Conservation (phyloP, 2,797 vertebrate species). For the Manis javanica region DNA sequence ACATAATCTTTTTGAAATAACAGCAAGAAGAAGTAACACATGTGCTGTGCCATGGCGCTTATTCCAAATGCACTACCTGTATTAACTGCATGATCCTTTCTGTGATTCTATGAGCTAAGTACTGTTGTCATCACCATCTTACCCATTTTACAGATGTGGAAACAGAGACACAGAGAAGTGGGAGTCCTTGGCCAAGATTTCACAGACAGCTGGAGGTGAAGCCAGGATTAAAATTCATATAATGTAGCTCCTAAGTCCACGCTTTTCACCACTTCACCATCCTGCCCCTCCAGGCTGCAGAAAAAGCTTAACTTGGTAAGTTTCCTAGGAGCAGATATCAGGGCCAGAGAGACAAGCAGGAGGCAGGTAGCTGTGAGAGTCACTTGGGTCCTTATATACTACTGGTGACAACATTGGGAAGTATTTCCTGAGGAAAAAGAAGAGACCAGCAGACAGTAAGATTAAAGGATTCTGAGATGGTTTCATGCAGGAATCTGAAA, state of each 20-base stretch:
- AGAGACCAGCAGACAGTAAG: neutral
- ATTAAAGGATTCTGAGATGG: neutral
- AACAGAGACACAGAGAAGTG: neutral
- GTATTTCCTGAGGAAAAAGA: neutral
- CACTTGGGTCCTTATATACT: too few relatives aligned
- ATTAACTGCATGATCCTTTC: neutral
- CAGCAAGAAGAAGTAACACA: neutral
- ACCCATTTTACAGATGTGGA: neutral
- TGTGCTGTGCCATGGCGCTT: neutral
- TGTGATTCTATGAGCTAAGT: neutral
- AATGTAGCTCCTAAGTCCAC: accelerated
- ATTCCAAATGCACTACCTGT: neutral
- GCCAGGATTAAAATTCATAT: neutral
- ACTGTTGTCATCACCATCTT: neutral
- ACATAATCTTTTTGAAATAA: neutral
- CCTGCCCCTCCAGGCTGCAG: neutral
- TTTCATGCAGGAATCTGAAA: neutral
- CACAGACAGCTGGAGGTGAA: neutral
- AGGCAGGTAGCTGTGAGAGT: neutral
- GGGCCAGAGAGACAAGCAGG: neutral
- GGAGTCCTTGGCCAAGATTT: neutral
- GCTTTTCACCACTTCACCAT: neutral
- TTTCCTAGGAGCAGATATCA: neutral
- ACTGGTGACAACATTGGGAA: neutral
- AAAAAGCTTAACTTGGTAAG: neutral